phyloP scores from a whole-genome alignment of 2,888 invertebrate species.

The Lycia hirtaria region DNA sequence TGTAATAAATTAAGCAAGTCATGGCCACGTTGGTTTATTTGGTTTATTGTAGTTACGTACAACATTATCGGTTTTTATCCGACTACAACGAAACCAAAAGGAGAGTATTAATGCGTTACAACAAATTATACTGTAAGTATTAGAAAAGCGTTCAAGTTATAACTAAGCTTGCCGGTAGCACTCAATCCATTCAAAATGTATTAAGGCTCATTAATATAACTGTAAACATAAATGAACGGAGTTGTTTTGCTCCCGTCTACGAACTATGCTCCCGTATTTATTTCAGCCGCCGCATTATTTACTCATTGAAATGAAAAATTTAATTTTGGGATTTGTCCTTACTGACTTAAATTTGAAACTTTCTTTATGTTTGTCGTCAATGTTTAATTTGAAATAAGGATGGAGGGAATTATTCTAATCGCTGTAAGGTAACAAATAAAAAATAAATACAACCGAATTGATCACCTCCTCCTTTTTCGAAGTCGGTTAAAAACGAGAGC shows the following conservation, averaged over 20 bases:
- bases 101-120: too few species aligned
- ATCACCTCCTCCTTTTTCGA: too few species aligned
- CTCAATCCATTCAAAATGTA: neutral
- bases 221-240: neutral
- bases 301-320: neutral
- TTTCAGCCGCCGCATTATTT: neutral
- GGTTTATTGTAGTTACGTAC: too few species aligned
- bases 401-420: neutral
- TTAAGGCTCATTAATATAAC: neutral
- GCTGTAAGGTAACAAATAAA: too few species aligned
- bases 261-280: neutral
- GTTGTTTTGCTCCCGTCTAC: neutral
- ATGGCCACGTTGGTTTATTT: too few species aligned
- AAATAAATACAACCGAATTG: too few species aligned
- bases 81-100: too few species aligned
- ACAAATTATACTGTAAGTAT: neutral
- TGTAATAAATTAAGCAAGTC: too few species aligned
- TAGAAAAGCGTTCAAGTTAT: neutral
- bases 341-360: neutral
- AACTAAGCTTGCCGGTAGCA: neutral
- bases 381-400: neutral
- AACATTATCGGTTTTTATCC: too few species aligned
- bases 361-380: neutral
- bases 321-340: neutral
- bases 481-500: too few species aligned